These are phyloP conservation scores for Chionomys nivalis DNA, from an alignment of 2,113 vertebrate genomes.

Conservation along the genomic window DNA sequence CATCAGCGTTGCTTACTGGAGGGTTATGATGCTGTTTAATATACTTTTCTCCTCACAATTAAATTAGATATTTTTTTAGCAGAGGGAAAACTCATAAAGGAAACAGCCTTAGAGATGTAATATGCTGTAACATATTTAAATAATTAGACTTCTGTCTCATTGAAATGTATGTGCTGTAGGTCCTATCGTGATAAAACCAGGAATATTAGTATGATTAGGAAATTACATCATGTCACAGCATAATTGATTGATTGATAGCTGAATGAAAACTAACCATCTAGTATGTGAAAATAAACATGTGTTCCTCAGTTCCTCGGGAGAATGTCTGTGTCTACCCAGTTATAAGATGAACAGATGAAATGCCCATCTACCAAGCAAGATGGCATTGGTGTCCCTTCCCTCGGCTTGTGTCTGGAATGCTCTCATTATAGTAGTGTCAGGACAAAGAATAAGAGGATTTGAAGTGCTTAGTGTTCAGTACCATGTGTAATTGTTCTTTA, in stretches of 20 bases:
- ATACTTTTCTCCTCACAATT: constrained; percentile 78
- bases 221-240: constrained; percentile 84
- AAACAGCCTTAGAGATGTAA: constrained; percentile 79
- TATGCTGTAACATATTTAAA: constrained; percentile 87
- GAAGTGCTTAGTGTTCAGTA: constrained; percentile 44
- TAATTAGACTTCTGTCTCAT: constrained; percentile 88
- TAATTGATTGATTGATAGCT: constrained; percentile 87
- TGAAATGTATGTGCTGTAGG: constrained; percentile 81
- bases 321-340: constrained; percentile 64
- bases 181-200: constrained; percentile 84
- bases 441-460: constrained; percentile 48
- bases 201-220: constrained; percentile 89
- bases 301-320: constrained; percentile 67
- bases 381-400: constrained; percentile 43
- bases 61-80: constrained; percentile 77
- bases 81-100: constrained; percentile 81
- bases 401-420: constrained; percentile 55
- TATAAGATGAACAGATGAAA: constrained; percentile 58
- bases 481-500: constrained; percentile 56
- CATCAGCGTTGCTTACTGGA: constrained; percentile 77
- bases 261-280: constrained; percentile 86
- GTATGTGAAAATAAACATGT: constrained; percentile 72
- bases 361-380: constrained; percentile 46
- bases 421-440: constrained; percentile 40
- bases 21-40: constrained; percentile 75